Conservation (phyloP, 2,888 invertebrate species). For the Choreutis nemorana region DNA sequence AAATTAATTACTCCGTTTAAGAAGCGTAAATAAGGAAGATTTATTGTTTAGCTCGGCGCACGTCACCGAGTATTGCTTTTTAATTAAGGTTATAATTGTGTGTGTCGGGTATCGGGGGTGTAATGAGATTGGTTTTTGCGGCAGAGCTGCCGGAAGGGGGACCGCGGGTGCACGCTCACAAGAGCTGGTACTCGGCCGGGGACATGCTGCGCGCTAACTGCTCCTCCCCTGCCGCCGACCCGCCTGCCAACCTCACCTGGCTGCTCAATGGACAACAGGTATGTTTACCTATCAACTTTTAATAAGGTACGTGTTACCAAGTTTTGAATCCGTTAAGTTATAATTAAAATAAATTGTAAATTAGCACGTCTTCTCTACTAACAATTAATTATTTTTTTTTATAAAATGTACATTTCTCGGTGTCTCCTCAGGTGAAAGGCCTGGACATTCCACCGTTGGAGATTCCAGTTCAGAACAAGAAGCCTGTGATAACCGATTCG, state of each 20-base stretch:
- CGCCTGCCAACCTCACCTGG: slow-evolving; percentile 73
- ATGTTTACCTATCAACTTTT: background rate
- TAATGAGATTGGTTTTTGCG: slow-evolving; percentile 6
- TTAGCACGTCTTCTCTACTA: background rate
- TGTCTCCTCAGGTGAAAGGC: slow-evolving; percentile 48
- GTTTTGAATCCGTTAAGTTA: background rate
- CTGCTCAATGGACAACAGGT: slow-evolving; percentile 73
- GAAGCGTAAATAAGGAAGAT: slow-evolving; percentile 8
- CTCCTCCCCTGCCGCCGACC: slow-evolving; percentile 71
- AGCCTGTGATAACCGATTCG: slow-evolving; percentile 48
- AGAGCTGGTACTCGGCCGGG: slow-evolving; percentile 73
- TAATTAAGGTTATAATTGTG: slow-evolving; percentile 1
- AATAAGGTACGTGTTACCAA: background rate
- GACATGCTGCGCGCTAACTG: slow-evolving; percentile 76
- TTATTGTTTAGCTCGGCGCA: background rate
- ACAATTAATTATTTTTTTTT: background rate
- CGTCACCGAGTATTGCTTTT: slow-evolving; percentile 7
- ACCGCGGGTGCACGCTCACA: slow-evolving; percentile 70
- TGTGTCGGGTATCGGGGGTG: background rate
- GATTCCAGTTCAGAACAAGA: slow-evolving; percentile 25
- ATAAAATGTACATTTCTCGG: slow-evolving; percentile 7
- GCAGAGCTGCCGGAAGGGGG: slow-evolving; percentile 71
- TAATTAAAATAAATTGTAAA: background rate
- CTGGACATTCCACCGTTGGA: slow-evolving; percentile 50
- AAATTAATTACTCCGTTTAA: too few species aligned